Conservation (phyloP, 2,113 vertebrate genomes). For the Uropsilus gracilis region DNA sequence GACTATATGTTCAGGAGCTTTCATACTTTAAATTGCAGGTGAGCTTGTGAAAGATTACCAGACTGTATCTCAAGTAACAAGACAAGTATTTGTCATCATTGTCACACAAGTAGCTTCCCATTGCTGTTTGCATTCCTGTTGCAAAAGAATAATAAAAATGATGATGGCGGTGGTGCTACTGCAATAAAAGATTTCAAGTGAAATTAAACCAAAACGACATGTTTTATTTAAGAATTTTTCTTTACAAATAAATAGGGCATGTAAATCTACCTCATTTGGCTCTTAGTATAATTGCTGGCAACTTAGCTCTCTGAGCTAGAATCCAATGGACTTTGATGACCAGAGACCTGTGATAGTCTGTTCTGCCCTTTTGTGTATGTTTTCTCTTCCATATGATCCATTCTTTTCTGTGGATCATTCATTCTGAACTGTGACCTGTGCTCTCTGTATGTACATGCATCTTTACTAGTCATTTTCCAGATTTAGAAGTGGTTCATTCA, state of each 20-base stretch:
- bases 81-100: background rate
- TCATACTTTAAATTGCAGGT: background rate
- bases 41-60: background rate
- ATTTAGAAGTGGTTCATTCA: background rate
- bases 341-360: background rate
- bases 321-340: background rate
- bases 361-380: background rate
- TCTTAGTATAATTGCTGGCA: background rate
- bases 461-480: background rate
- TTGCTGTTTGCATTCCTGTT: background rate
- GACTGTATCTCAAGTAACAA: background rate
- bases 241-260: background rate
- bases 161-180: background rate
- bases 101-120: background rate
- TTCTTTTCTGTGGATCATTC: too few relatives aligned
- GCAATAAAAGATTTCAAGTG: background rate
- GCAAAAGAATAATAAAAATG: background rate
- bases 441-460: background rate
- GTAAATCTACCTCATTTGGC: background rate
- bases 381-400: background rate
- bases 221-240: background rate
- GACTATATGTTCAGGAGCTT: background rate
- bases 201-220: slow-evolving; percentile 10
- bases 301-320: background rate
- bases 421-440: too few relatives aligned